Percentiles rank a stretch among this genome's conserved stretches.
These are phyloP conservation scores for Tenrec ecaudatus DNA, from an alignment of 2,113 vertebrate species.

Conservation along the genomic window DNA sequence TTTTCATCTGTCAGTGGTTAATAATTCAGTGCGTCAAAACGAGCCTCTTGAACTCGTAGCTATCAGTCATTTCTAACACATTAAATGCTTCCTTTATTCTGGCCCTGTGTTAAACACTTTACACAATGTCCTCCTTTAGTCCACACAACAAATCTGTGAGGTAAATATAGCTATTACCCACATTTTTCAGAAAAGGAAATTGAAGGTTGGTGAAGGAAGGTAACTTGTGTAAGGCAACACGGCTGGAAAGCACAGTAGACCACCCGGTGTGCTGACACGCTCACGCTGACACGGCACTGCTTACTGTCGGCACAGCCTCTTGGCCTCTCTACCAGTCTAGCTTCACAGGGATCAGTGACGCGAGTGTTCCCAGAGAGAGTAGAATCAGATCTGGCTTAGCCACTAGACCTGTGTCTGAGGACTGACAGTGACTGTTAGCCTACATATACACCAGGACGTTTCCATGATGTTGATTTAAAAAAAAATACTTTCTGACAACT, in stretches of 20 bases:
- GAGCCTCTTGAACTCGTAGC: not conserved
- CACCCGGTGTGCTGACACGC: not conserved
- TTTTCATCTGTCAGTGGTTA: not conserved
- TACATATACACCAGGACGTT: not conserved
- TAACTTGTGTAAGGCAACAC: not conserved
- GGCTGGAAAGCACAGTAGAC: not conserved
- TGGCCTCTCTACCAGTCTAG: slow-evolving; percentile 2
- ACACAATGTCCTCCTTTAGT: not conserved
- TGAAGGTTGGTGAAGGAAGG: not conserved
- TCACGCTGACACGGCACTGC: not conserved
- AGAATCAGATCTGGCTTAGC: not conserved
- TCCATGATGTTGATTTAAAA: too few relatives aligned
- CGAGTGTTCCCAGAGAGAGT: not conserved
- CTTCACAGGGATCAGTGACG: not conserved
- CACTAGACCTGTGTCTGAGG: not conserved
- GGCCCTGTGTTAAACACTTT: not conserved
- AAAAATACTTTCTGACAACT: not conserved
- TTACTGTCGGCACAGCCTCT: not conserved
- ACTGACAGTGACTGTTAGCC: not conserved
- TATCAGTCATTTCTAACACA: not conserved
- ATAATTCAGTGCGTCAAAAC: not conserved
- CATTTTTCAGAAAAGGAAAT: slow-evolving; percentile 24
- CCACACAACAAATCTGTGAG: not conserved
- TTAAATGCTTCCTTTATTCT: not conserved
- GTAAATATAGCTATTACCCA: not conserved